These are phyloP conservation scores for Isotomurus palustris DNA, from an alignment of 2,888 invertebrate genomes.

Conservation along the genomic window DNA sequence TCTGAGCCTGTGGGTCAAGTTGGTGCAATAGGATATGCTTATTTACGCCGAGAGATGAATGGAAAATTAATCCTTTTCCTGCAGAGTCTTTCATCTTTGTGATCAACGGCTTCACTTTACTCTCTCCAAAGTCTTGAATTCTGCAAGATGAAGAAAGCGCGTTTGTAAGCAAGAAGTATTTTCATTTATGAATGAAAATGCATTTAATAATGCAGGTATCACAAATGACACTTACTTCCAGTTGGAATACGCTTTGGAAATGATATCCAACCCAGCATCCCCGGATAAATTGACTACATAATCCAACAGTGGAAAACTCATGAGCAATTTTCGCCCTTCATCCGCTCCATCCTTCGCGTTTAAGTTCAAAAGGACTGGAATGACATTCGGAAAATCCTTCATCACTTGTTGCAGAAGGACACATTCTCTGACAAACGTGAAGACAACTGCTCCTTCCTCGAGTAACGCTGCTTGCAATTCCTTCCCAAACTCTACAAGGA, in stretches of 20 bases:
- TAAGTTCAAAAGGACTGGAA: conserved; percentile 25
- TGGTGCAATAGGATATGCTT: neutral
- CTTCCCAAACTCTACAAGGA: conserved; percentile 27
- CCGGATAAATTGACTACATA: conserved; percentile 33
- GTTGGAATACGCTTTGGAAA: conserved; percentile 19
- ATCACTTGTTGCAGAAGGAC: conserved; percentile 24
- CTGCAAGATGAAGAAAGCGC: conserved; percentile 9
- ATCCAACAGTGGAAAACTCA: conserved; percentile 20
- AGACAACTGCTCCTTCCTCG: conserved; percentile 21
- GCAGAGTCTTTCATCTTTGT: conserved; percentile 25
- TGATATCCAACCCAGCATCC: conserved; percentile 18
- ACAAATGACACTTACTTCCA: conserved; percentile 18
- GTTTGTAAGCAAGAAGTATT: neutral
- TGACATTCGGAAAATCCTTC: conserved; percentile 19
- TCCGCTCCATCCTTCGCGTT: conserved; percentile 19
- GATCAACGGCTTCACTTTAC: conserved; percentile 25
- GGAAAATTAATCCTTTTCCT: conserved; percentile 16
- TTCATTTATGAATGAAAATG: neutral
- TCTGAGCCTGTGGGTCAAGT: no score
- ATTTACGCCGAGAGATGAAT: conserved; percentile 22
- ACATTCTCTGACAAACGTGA: conserved; percentile 24
- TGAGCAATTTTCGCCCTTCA: conserved; percentile 17
- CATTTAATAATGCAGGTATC: neutral
- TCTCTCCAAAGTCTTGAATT: conserved; percentile 28
- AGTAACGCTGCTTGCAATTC: conserved; percentile 20